Base-by-base conservation (phyloP, 2,113 vertebrate genomes). In the Hemicordylus capensis region DNA sequence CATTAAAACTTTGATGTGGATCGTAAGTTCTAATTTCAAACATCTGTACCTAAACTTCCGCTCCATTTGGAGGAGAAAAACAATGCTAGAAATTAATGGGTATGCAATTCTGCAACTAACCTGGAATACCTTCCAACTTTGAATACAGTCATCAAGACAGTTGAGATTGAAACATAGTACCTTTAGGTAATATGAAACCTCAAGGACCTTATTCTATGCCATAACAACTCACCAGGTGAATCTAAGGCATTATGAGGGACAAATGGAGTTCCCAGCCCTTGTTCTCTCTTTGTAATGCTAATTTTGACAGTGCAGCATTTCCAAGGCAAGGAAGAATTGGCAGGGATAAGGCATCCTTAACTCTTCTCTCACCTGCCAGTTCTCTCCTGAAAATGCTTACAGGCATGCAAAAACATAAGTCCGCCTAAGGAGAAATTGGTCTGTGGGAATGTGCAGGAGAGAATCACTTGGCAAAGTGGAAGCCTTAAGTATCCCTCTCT, bases 1-100 rank as follows among this genome's bases (percentile, higher is more conserved):
- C 94, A 97, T 97, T 97, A 97, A 90, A 92, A 79, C 86, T 94
- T 95, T 94, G 96, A 95, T 96, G 96, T 95, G 14, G 14, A n/a
- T 66, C 28, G 17, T 34, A n/a, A 66, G 22, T 4, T 20, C 4
- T 19, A 69, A 15, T 95, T 94, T 93, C 93, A 96, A 96, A 96
- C 95, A 96, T 97, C 94, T 97, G 96, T 93, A 95, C 89, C 88
- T 93, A 95, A 95, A 95, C 95, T 95, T 96, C 94, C 92, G 92
- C 89, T 90, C 89, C 82, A 88, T 93, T 93, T 93, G 95, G 95
- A 93, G 84, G 87, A 93, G 90, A 84, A 95, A 78, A 85, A 77
- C 80, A 89, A 0, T 87, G 93, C 84, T 92, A 93, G 87, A 74
- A 93, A 93, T 88, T 85, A 89, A 88, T 91, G 89, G 89, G 81